A percentile compares a stretch with the other conserved stretches of the same genome.
phyloP scores from a whole-genome alignment of 2,797 vertebrate species.

The Hapalemur alaotrensis region DNA sequence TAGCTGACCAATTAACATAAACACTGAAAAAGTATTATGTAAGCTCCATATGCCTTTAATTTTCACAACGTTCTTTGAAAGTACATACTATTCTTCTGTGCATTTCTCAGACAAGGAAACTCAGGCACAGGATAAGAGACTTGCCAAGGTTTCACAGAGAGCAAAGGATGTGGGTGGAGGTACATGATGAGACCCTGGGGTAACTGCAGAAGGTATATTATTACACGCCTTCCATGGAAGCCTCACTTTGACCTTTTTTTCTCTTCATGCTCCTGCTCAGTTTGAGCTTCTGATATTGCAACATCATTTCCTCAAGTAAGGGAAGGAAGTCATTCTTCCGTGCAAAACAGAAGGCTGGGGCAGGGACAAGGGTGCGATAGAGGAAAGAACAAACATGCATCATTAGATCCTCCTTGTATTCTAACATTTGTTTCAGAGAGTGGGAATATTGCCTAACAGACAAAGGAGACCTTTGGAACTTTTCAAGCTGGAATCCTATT shows the following conservation, averaged over 20 bases:
- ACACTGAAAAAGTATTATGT: not conserved
- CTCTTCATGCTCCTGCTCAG: not conserved
- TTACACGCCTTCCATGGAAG: not conserved
- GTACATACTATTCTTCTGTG: no score
- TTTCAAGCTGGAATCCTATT: not conserved
- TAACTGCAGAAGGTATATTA: not conserved
- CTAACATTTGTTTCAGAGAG: fast-evolving
- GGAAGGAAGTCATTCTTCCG: not conserved
- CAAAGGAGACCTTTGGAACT: not conserved
- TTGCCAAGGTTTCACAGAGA: not conserved
- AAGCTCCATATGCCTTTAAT: not conserved
- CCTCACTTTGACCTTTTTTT: not conserved
- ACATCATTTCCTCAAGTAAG: not conserved
- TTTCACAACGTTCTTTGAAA: not conserved
- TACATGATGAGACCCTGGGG: fast-evolving
- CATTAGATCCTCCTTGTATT: not conserved
- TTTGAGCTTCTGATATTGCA: not conserved
- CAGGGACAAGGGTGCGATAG: not conserved
- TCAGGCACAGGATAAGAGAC: not conserved
- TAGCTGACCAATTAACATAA: not conserved
- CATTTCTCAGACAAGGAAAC: not conserved
- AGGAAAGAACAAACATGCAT: fast-evolving
- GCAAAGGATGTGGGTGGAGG: fast-evolving
- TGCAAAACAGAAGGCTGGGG: not conserved
- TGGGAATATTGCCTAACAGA: not conserved